These are phyloP conservation scores for Microplitis mediator DNA, from an alignment of 1,140 invertebrate species.

Conservation along the genomic window DNA sequence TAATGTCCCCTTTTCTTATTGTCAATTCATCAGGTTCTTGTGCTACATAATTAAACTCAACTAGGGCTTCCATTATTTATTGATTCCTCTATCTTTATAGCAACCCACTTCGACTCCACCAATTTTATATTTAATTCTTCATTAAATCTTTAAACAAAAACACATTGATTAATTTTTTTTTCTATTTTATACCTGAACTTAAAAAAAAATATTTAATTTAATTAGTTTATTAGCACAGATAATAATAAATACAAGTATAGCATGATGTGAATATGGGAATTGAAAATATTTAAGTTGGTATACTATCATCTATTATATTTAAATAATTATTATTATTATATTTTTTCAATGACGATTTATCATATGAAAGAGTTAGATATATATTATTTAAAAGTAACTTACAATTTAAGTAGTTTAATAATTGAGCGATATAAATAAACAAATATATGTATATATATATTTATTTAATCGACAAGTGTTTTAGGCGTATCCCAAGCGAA, in stretches of 20 bases:
- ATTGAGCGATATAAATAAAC: not conserved
- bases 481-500: constrained; percentile 58
- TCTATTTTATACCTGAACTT: too few species aligned
- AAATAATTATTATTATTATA: too few species aligned
- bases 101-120: too few species aligned
- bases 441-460: not conserved
- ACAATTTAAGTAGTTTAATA: not conserved
- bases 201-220: not conserved
- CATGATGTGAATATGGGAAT: too few species aligned
- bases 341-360: too few species aligned
- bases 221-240: too few species aligned
- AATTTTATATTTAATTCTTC: not conserved
- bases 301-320: too few species aligned
- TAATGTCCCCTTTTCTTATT: constrained; percentile 86
- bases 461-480: constrained; percentile 7
- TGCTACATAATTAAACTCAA: constrained; percentile 81
- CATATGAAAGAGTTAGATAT: too few species aligned
- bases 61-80: constrained; percentile 71
- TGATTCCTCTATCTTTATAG: not conserved
- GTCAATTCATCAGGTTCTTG: constrained; percentile 84
- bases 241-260: too few species aligned
- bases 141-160: constrained; percentile 9
- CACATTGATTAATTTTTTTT: too few species aligned
- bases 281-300: too few species aligned
- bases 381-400: too few species aligned